phyloP scores from a whole-genome alignment of 2,113 vertebrate genomes.

The Nerophis lumbriciformis region DNA sequence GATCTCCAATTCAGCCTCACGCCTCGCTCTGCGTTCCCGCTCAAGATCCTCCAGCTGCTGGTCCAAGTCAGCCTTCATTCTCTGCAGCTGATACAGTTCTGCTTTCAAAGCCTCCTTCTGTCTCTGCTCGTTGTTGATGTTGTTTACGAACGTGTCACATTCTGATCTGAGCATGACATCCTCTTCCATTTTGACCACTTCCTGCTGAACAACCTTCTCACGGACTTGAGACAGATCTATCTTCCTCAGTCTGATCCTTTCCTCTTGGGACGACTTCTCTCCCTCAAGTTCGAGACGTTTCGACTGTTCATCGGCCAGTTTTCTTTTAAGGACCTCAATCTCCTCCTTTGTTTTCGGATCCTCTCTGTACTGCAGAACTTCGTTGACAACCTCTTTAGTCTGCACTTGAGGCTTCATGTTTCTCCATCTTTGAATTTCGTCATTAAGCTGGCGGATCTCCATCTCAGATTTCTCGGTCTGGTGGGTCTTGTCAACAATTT shows the following conservation, averaged over 20 bases:
- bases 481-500: slow-evolving; percentile 89
- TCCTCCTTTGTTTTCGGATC: slow-evolving; percentile 91
- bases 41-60: slow-evolving; percentile 87
- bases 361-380: slow-evolving; percentile 88
- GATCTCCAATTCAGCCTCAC: slow-evolving; percentile 89
- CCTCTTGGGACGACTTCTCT: slow-evolving; percentile 76
- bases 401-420: slow-evolving; percentile 89
- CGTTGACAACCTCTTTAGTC: slow-evolving; percentile 89
- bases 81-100: slow-evolving; percentile 82
- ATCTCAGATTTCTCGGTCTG: slow-evolving; percentile 84
- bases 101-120: slow-evolving; percentile 80
- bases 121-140: slow-evolving; percentile 82
- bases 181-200: slow-evolving; percentile 87
- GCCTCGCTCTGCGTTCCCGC: slow-evolving; percentile 80
- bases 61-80: slow-evolving; percentile 81
- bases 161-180: slow-evolving; percentile 83
- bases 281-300: slow-evolving; percentile 85
- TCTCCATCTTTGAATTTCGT: slow-evolving; percentile 88
- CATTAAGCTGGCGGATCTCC: slow-evolving; percentile 87
- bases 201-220: slow-evolving; percentile 87
- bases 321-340: slow-evolving; percentile 79
- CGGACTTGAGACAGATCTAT: slow-evolving; percentile 84
- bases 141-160: slow-evolving; percentile 75
- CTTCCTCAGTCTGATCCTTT: slow-evolving; percentile 82
- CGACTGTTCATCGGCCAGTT: slow-evolving; percentile 85